Evolutionary conservation across 2,888 invertebrate species (phyloP).

Genomic region (Diaprepes abbreviatus): DNA sequence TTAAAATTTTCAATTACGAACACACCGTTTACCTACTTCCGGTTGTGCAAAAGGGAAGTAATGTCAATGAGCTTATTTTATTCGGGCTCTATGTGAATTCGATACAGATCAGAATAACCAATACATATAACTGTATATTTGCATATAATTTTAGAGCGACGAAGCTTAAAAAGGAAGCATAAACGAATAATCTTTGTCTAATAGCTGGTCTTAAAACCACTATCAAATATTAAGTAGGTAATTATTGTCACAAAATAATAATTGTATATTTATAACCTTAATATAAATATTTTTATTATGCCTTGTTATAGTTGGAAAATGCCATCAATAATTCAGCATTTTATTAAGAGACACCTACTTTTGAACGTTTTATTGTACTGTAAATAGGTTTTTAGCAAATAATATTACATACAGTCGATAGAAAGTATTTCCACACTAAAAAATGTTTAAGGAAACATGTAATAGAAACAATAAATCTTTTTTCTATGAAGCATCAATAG

Average conservation of each 20-base stretch:
- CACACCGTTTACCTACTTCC: constrained; percentile 53
- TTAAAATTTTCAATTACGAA: constrained; percentile 6
- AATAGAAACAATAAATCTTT: too few relatives aligned
- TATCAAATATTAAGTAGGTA: constrained; percentile 39
- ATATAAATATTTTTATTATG: constrained; percentile 15
- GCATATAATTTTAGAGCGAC: constrained; percentile 41
- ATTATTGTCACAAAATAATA: constrained; percentile 37
- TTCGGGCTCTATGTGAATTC: constrained; percentile 36
- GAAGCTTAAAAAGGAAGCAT: constrained; percentile 34
- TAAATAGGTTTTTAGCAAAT: neutral
- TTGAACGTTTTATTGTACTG: neutral
- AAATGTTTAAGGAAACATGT: too few relatives aligned
- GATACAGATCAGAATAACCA: constrained; percentile 46
- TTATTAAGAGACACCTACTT: constrained; percentile 1
- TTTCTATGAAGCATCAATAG: too few relatives aligned
- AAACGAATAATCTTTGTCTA: constrained; percentile 40
- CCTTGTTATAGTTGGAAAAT: constrained; percentile 1
- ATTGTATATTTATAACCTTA: constrained; percentile 24
- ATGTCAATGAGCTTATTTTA: constrained; percentile 55
- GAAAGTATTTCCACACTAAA: too few relatives aligned
- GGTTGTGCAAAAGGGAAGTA: constrained; percentile 61
- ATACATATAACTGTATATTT: constrained; percentile 40
- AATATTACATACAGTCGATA: too few relatives aligned
- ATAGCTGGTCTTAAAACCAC: constrained; percentile 38
- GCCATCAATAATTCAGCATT: neutral